phyloP scores from a whole-genome alignment of 2,888 invertebrate species.

The Drosophila siamana region DNA sequence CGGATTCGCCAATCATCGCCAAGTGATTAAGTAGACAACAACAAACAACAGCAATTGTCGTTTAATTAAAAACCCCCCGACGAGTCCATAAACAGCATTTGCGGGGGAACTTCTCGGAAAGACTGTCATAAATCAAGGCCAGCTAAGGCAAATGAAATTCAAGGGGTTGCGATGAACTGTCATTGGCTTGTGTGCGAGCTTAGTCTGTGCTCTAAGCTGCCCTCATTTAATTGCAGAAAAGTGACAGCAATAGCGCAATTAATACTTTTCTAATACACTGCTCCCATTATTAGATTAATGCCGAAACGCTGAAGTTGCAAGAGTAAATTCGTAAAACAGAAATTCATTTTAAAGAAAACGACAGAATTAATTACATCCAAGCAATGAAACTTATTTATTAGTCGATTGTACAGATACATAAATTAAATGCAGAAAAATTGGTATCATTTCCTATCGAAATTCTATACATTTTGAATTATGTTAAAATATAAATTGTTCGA shows the following conservation, averaged over 20 bases:
- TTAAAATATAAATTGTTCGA: too few species aligned
- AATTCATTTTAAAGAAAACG: too few species aligned
- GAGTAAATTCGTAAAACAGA: too few species aligned
- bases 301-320: neutral
- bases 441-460: too few species aligned
- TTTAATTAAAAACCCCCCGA: slow-evolving; percentile 57
- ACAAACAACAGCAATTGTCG: slow-evolving; percentile 45
- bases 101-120: slow-evolving; percentile 24
- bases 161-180: slow-evolving; percentile 22
- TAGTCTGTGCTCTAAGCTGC: slow-evolving; percentile 40
- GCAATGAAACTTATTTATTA: too few species aligned
- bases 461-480: too few species aligned
- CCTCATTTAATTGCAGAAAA: slow-evolving; percentile 59
- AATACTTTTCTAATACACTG: neutral
- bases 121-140: slow-evolving; percentile 32
- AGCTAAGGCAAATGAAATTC: slow-evolving; percentile 19
- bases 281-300: neutral
- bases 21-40: slow-evolving; percentile 29
- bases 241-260: neutral
- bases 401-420: too few species aligned
- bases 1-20: slow-evolving; percentile 52
- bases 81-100: slow-evolving; percentile 17
- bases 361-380: too few species aligned
- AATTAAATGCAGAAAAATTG: too few species aligned
- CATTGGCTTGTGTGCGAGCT: slow-evolving; percentile 14